Base-by-base conservation (phyloP, 2,888 invertebrate species). In the Volucella inflata region DNA sequence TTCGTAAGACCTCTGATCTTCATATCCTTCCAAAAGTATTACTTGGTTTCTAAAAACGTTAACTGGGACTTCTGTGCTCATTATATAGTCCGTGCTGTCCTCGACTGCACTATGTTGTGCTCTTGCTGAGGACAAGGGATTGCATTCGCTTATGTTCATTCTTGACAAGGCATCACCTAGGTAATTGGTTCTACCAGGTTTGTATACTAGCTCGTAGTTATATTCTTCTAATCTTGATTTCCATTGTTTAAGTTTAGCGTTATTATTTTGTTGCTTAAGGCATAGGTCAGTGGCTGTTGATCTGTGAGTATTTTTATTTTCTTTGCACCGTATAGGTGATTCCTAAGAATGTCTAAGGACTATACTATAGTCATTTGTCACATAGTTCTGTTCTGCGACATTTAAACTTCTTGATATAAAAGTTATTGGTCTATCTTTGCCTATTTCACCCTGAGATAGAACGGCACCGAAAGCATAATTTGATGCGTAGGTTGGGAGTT, bases 41-140 rank as follows among this genome's bases (percentile, higher is more conserved):
- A 55, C 48, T 36, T 70, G 70, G 8, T 70, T 70, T 48, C 57
- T 57, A 11, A 70, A 70, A 10, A 57, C 57, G 16, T 70, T 70
- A 12, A 70, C 38, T 53, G 70, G 70, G 12, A 16, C 46, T 46
- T 62, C 62, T 46, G n/a, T 8, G 48, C n/a, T 48, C 11, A 14
- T 14, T 10, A 30, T 30, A 30, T 48, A 17, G 9, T 62, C n/a
- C n/a, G 48, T 48, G 12, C 36, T 14, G 17, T 46, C 46, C 30
- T 48, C n/a, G 9, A 48, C 48, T 14, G 46, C 62, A 14, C 62
- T 62, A 36, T 48, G 62, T 14, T 48, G 46, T 9, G 46, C 36
- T 10, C 14, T 1, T 10, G 48, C n/a, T n/a, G n/a, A n/a, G n/a
- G n/a, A 42, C 2, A 36, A 10, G 30, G 62, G 48, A 36, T 48